These are phyloP conservation scores for Mesembrinibis cayennensis DNA, from an alignment of 2,113 vertebrate species.

Conservation along the genomic window DNA sequence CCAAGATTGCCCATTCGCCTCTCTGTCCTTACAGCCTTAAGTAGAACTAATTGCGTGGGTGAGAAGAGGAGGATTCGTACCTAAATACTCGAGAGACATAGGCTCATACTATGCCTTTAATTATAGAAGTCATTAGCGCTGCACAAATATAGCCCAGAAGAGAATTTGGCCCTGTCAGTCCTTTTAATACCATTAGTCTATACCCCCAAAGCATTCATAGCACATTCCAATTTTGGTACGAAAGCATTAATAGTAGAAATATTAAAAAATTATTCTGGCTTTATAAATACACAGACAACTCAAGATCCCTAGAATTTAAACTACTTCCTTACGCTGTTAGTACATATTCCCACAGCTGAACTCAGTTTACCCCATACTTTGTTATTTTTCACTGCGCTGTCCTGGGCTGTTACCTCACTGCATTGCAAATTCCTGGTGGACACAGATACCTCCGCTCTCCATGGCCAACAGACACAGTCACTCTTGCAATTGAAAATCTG, in stretches of 20 bases:
- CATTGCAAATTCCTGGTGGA: not conserved
- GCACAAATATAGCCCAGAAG: not conserved
- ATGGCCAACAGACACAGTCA: not conserved
- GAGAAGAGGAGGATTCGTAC: conserved; percentile 25
- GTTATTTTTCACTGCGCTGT: accelerated
- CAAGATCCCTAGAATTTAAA: not conserved
- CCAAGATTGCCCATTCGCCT: conserved; percentile 1
- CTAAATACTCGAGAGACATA: conserved; percentile 19
- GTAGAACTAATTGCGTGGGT: conserved; percentile 22
- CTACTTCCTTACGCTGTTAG: not conserved
- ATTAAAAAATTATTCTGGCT: not conserved
- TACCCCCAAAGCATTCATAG: not conserved
- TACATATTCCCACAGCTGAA: not conserved
- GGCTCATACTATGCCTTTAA: not conserved
- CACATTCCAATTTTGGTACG: not conserved
- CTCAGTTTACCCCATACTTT: not conserved
- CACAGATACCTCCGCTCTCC: not conserved
- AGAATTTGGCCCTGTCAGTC: not conserved
- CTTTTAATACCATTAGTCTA: not conserved
- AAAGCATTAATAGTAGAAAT: not conserved
- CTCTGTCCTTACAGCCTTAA: conserved; percentile 24
- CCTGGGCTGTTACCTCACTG: not conserved
- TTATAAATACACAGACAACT: not conserved
- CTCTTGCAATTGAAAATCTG: not conserved
- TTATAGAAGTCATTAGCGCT: conserved; percentile 17